Base-by-base conservation (phyloP, 2,888 invertebrate species). In the Parthenolecanium corni region DNA sequence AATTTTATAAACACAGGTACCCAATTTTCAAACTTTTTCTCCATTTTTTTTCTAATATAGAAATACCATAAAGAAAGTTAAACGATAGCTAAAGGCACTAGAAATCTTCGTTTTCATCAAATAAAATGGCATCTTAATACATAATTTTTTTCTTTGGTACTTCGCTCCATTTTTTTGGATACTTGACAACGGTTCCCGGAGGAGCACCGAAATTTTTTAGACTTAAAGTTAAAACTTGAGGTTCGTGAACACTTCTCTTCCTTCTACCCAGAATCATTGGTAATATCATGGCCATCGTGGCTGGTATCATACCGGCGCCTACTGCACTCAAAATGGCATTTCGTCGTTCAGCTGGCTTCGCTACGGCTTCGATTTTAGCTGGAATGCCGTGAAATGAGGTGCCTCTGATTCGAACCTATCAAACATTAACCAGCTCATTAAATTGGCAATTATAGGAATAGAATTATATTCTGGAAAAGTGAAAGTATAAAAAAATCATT, bases 261-360 rank as follows among this genome's bases (percentile, higher is more conserved):
- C 74, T 76, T 49, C 78, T 74, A n/a, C 83, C 83, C 65, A 86
- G 75, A 72, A 85, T 82, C 79, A 86, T 82, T 0, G 87, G 87
- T 40, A 86, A 82, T 67, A 87, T 78, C 82, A 86, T 84, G 0
- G 86, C 86, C 82, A 86, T 84, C 0, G 86, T 85, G 0, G 86
- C 86, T 6, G 86, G 86, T 20, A 87, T 78, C 82, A 87, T 84
- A 0, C 86, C 86, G 16, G 86, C 86, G 0, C 86, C 84, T 0
- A 86, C 83, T 1, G 85, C 85, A 6, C 85, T 84, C 66, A 85
- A 71, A 38, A 85, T 78, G 0, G 83, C 81, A 67, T 79, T 79
- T 69, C 83, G 81, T 3, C 75, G 73, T 52, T 69, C 70, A 3
- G 49, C 54, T 31, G 25, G 65, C 36, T 63, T 36, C 20, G 36